phyloP scores from a whole-genome alignment of 1,140 invertebrate species.

The Drosophila elegans region DNA sequence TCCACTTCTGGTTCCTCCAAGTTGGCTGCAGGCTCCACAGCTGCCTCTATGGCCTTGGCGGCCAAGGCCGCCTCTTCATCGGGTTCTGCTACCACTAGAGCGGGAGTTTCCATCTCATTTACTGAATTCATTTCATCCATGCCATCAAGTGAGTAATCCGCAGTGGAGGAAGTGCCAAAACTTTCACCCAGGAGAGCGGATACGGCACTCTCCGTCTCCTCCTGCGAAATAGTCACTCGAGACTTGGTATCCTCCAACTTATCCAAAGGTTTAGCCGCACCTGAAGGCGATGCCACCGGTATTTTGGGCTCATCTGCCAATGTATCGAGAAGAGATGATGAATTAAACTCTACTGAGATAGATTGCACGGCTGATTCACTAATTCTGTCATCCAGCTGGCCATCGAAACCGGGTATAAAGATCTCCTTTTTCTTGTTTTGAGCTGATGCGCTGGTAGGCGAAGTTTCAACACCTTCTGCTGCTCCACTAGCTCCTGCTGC shows the following conservation, averaged over 20 bases:
- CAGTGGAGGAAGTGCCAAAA: conserved; percentile 87
- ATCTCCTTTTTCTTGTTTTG: conserved; percentile 86
- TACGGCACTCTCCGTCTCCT: conserved; percentile 96
- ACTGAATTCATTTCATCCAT: conserved; percentile 83
- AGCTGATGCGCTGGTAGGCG: conserved; percentile 38
- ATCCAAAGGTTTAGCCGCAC: conserved; percentile 84
- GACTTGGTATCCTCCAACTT: conserved; percentile 90
- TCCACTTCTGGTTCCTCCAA: conserved; percentile 53
- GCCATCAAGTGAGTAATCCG: conserved; percentile 86
- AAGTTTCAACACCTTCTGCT: conserved; percentile 17
- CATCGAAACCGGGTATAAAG: conserved; percentile 89
- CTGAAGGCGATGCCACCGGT: conserved; percentile 78
- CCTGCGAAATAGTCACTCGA: conserved; percentile 93
- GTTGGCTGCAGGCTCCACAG: conserved; percentile 50
- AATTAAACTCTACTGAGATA: conserved; percentile 87
- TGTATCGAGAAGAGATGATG: conserved; percentile 62
- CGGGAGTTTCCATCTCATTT: conserved; percentile 49
- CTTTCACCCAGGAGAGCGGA: conserved; percentile 94
- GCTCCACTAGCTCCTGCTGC: conserved; percentile 10
- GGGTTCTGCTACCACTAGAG: conserved; percentile 60
- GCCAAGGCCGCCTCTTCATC: conserved; percentile 77
- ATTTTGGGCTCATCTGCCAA: conserved; percentile 85
- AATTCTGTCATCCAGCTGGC: conserved; percentile 89
- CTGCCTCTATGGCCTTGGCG: conserved; percentile 75
- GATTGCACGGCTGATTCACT: conserved; percentile 92